Base-by-base conservation (phyloP, 2,888 invertebrate species). In the Melinaea marsaeus region DNA sequence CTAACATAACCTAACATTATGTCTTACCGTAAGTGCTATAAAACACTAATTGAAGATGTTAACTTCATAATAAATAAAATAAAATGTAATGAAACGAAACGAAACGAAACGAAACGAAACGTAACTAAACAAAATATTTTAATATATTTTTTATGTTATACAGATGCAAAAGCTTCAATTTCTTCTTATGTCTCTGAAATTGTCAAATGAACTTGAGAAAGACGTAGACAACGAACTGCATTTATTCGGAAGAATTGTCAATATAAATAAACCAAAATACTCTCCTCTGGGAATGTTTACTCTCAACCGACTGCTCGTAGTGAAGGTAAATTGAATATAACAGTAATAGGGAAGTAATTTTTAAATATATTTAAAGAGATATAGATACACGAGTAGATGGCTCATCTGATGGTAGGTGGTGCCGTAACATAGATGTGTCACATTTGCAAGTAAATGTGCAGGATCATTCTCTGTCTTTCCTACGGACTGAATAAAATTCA, bases 281-380 rank as follows among this genome's bases (percentile, higher is more conserved):
- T 56, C 68, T 2, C 68, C 68, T 0, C 56, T 68, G 4, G 45
- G 48, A 11, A 35, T 68, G 37, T 48, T 47, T 46, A 62, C 58
- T 6, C 51, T 68, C 7, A 45, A 35, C 4, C 51, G 68, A 13
- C 2, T 60, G 0, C 35, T 66, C 5, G 4, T 60, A 4, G 42
- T 58, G 5, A 62, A 60, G 56, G 67, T 68, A 35, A 22, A 35
- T n/a, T n/a, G 22, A 22, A 22, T n/a, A 48, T 13, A n/a, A 13
- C 22, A 9, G 5, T 51, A 51, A 51, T 22, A 51, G 7, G 9
- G 3, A 42, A 42, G 42, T 42, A 7, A 2, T 51, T 7, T 51
- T 51, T 51, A 1, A 51, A 51, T 32, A 32, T 51, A 7, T 51
- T 32, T 32, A 3, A 3, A 7, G 9, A 32, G 3, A 51, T 51